A percentile compares a stretch with the other conserved stretches of the same genome.
phyloP scores from a whole-genome alignment of 1,140 invertebrate species.

The Ceratitis capitata region DNA sequence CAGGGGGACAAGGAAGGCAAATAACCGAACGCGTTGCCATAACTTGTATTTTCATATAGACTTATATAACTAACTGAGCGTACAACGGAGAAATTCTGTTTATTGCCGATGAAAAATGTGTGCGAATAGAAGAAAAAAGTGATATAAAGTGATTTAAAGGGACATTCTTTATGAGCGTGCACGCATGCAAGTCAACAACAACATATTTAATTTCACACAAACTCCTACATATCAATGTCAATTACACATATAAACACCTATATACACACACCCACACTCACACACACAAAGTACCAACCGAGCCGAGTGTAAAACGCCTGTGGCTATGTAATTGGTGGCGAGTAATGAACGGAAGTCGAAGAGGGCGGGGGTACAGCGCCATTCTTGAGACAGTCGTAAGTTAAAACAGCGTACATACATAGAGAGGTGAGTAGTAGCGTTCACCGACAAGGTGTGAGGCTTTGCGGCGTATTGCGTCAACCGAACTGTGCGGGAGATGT shows the following conservation, averaged over 20 bases:
- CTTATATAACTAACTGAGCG: not conserved
- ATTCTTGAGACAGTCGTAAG: not conserved
- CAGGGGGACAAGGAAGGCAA: too few species aligned
- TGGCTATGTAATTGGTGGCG: not conserved
- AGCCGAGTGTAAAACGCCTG: not conserved
- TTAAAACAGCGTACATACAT: too few species aligned
- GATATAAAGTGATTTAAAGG: slow-evolving; percentile 62
- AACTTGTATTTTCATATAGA: too few species aligned
- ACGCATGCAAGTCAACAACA: slow-evolving; percentile 7
- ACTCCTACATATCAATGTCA: not conserved
- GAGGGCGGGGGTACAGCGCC: not conserved
- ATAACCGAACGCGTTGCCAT: too few species aligned
- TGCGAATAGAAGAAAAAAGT: slow-evolving; percentile 57
- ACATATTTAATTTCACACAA: not conserved
- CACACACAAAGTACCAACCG: not conserved
- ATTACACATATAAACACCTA: not conserved
- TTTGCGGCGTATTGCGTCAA: not conserved
- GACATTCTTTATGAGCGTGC: slow-evolving; percentile 59
- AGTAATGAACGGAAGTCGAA: not conserved
- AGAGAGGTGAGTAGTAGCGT: not conserved
- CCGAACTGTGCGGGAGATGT: not conserved
- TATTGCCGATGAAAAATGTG: slow-evolving; percentile 16
- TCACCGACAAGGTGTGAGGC: not conserved
- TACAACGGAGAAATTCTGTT: not conserved
- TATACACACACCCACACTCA: not conserved